A percentile compares a stretch with the other conserved stretches of the same genome.
Evolutionary conservation across 2,888 invertebrate genomes (phyloP).

Genomic region (Dascillus cervinus): DNA sequence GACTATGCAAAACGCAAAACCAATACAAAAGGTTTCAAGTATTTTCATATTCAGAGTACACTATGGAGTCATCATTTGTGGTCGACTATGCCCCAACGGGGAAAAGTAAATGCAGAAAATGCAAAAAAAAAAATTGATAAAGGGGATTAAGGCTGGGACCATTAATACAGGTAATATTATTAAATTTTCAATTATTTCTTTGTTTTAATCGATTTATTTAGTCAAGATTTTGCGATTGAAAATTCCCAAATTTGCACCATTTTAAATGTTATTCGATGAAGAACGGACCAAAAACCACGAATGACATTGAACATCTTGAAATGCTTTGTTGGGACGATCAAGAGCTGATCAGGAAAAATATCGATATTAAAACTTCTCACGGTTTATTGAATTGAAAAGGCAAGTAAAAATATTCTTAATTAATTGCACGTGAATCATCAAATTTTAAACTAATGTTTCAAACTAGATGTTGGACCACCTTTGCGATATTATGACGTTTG

Average conservation of each 20-base stretch:
- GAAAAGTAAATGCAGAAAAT: conserved; percentile 75
- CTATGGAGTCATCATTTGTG: conserved; percentile 66
- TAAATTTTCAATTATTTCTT: background rate
- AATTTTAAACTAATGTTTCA: no score
- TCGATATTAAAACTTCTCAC: conserved; percentile 46
- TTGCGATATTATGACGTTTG: conserved; percentile 85
- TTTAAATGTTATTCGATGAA: conserved; percentile 78
- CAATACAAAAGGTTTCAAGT: no score
- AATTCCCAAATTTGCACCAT: conserved; percentile 84
- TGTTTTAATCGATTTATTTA: no score
- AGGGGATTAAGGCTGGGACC: conserved; percentile 71
- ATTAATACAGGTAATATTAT: conserved; percentile 90
- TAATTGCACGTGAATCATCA: no score
- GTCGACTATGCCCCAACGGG: conserved; percentile 88
- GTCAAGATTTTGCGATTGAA: conserved; percentile 84
- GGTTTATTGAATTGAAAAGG: conserved; percentile 61
- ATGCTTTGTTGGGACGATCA: conserved; percentile 79
- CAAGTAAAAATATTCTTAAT: no score
- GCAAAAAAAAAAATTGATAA: conserved; percentile 70
- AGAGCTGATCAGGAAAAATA: conserved; percentile 58
- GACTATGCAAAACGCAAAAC: no score
- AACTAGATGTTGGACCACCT: conserved; percentile 68
- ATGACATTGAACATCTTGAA: conserved; percentile 78
- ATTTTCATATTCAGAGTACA: no score
- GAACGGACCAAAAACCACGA: conserved; percentile 62